Evolutionary conservation across 2,797 vertebrate genomes (phyloP).

Genomic region (Tapirus indicus): DNA sequence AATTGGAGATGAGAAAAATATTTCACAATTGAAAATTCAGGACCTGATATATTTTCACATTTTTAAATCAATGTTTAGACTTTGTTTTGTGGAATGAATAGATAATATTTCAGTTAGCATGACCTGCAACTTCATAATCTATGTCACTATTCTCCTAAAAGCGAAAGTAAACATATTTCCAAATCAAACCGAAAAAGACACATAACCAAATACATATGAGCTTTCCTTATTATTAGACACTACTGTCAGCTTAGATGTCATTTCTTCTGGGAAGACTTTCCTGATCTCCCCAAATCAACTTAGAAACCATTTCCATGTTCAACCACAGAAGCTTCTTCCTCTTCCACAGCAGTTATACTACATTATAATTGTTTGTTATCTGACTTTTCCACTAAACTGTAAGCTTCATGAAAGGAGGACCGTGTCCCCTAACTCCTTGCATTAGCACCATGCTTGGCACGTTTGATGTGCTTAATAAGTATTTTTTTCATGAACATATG

Average conservation of each 20-base stretch:
- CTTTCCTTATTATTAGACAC: not conserved
- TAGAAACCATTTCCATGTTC: not conserved
- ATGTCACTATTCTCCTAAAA: not conserved
- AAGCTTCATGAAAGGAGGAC: not conserved
- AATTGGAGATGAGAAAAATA: not conserved
- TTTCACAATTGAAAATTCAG: conserved; percentile 7
- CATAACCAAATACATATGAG: not conserved
- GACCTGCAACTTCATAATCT: not conserved
- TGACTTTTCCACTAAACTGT: not conserved
- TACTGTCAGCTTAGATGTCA: not conserved
- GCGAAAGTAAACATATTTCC: not conserved
- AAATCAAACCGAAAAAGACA: conserved; percentile 44
- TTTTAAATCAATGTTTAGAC: not conserved
- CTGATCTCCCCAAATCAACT: conserved; percentile 18
- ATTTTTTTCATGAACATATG: not conserved
- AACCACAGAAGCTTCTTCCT: not conserved
- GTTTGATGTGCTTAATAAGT: not conserved
- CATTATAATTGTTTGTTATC: not conserved
- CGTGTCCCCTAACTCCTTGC: not conserved
- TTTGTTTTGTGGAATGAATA: conserved; percentile 11
- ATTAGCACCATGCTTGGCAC: not conserved
- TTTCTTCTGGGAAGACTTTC: not conserved
- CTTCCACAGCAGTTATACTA: not conserved
- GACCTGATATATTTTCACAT: not conserved
- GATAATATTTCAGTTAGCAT: not conserved